Conservation (phyloP, 2,888 invertebrate genomes). For the Hoplodrina blanda region DNA sequence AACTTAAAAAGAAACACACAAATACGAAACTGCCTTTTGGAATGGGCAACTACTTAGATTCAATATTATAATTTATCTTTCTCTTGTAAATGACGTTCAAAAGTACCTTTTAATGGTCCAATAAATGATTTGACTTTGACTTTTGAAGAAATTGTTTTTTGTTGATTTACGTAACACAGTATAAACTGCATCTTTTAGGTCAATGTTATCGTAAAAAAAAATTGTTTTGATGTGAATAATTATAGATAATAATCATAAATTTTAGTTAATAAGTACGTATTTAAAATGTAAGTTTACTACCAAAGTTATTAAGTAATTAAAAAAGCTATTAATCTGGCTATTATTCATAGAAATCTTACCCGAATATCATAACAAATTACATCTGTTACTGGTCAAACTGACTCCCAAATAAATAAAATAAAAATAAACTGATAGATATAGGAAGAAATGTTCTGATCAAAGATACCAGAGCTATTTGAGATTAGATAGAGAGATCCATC, state of each 20-base stretch:
- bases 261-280: not conserved
- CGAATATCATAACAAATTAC: no score
- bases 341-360: conserved; percentile 16
- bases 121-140: no score
- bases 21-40: no score
- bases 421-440: no score
- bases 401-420: not conserved
- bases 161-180: conserved; percentile 24
- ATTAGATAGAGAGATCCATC: no score
- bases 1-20: not conserved
- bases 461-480: no score
- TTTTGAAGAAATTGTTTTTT: not conserved
- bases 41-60: no score
- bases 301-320: conserved; percentile 32
- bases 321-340: conserved; percentile 10
- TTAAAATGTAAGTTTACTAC: conserved; percentile 12
- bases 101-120: no score
- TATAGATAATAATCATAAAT: conserved; percentile 8
- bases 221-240: conserved; percentile 41
- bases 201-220: conserved; percentile 44
- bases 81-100: no score
- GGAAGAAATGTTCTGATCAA: no score
- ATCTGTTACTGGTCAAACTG: not conserved
- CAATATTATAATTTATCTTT: no score
- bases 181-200: conserved; percentile 33